These are phyloP conservation scores for Chrysopilus asiliformis DNA, from an alignment of 2,888 invertebrate species.

Conservation along the genomic window DNA sequence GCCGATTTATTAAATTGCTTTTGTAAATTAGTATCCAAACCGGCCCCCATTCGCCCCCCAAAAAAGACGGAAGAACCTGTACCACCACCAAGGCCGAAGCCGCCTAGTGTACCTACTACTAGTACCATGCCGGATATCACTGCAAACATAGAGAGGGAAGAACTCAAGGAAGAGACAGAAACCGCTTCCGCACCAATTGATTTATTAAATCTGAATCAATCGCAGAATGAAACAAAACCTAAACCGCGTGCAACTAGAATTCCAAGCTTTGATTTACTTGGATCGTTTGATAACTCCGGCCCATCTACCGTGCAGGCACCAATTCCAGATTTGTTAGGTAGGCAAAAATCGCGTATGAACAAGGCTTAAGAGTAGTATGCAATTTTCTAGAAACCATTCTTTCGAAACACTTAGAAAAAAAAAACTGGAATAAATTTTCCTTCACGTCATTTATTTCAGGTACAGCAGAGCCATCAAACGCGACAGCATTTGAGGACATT, in stretches of 20 bases:
- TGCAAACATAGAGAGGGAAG: too few species aligned
- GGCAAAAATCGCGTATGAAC: too few species aligned
- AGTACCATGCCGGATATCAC: too few species aligned
- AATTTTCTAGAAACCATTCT: not conserved
- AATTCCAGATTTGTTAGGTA: conserved; percentile 29
- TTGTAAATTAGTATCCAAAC: conserved; percentile 14
- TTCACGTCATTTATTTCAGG: conserved; percentile 11
- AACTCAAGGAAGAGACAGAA: too few species aligned
- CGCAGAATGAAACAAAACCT: conserved; percentile 21
- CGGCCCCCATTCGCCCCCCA: conserved; percentile 31
- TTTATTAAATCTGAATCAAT: conserved; percentile 42
- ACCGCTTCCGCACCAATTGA: too few species aligned
- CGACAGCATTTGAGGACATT: conserved; percentile 46
- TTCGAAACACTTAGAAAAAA: not conserved
- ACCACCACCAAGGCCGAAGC: conserved; percentile 22
- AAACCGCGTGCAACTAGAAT: conserved; percentile 25
- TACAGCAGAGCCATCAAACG: conserved; percentile 21
- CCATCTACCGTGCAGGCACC: conserved; percentile 17
- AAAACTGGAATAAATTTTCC: not conserved
- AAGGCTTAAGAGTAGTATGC: too few species aligned
- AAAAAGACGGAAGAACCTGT: too few species aligned
- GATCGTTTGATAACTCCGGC: conserved; percentile 33
- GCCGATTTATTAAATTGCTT: too few species aligned
- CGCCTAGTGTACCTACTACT: too few species aligned
- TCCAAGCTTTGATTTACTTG: conserved; percentile 48